Evolutionary conservation across 2,113 vertebrate species (phyloP), one percentile per base, ranked within the genome.

Genomic region (Notarius lentiginosus): DNA sequence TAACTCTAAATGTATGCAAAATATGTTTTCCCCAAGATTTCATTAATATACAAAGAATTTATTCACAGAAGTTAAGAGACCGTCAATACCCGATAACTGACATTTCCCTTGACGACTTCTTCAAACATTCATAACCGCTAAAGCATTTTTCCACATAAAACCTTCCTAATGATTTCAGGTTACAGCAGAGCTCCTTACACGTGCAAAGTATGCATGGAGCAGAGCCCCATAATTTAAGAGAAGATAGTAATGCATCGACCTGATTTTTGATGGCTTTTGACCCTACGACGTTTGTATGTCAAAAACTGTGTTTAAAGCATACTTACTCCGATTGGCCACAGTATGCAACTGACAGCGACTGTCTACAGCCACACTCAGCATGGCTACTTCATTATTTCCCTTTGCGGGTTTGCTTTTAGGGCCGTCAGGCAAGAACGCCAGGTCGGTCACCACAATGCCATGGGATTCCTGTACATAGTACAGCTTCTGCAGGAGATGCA

Each of bases 301-400:
- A 41, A 41, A 41, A 79, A 7, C 53, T 60, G 30, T 34, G 41
- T 2, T 34, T 61, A 80, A 81, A 60, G 61, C 15, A n/a, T 0
- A 97, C 98, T 91, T 92, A 99, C 98, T 94, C 47, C 96, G 92
- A 87, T 92, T 94, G 75, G 96, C 93, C 12, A 99, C 92, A 18
- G 96, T 86, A 20, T 99, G 98, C 66, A 98, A 87, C 41, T 97
- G 97, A 94, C 97, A 98, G 87, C 98, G 97, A 51, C 97, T 99
- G 92, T 99, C 98, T 10, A 99, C 97, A 0, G 97, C 97, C 15
- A 99, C 98, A 41, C 97, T 99, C 83, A 99, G 92, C 93, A 99
- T 92, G 49, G 96, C 97, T 0, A 96, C 95, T 93, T 99, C 98
- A 0, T 97, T 95, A 79, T 92, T 91, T 0, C 95, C 96, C 82